phyloP scores from a whole-genome alignment of 2,888 invertebrate species.

The Tetragonisca angustula region DNA sequence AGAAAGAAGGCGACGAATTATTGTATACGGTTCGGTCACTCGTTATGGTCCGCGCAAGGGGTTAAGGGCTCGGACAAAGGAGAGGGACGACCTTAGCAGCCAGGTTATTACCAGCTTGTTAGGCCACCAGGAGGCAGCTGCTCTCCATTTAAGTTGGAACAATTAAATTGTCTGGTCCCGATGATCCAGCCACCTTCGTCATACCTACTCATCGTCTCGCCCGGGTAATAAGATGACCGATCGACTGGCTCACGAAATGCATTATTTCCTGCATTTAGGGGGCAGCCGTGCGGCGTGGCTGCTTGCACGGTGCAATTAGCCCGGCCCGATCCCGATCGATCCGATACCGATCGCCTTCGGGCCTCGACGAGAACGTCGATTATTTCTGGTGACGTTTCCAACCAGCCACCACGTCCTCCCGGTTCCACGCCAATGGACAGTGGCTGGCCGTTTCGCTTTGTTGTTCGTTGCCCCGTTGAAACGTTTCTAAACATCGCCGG shows the following conservation, averaged over 20 bases:
- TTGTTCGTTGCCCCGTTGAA: slow-evolving; percentile 2
- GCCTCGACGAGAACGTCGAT: slow-evolving; percentile 16
- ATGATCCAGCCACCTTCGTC: slow-evolving; percentile 68
- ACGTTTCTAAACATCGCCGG: slow-evolving; percentile 4
- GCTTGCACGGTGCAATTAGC: slow-evolving; percentile 57
- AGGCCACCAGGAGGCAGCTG: slow-evolving; percentile 79
- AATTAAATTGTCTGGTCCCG: slow-evolving; percentile 81
- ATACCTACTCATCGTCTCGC: slow-evolving; percentile 65
- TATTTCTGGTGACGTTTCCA: slow-evolving; percentile 50
- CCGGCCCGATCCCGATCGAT: slow-evolving; percentile 6
- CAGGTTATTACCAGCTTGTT: slow-evolving; percentile 83
- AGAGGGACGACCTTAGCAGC: slow-evolving; percentile 70
- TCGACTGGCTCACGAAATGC: slow-evolving; percentile 58
- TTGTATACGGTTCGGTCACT: too few species aligned
- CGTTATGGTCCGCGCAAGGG: too few species aligned
- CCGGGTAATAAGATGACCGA: slow-evolving; percentile 63
- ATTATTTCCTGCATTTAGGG: slow-evolving; percentile 63
- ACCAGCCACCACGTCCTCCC: slow-evolving; percentile 22
- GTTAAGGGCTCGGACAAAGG: slow-evolving; percentile 41
- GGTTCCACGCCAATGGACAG: slow-evolving; percentile 23
- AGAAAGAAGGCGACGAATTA: too few species aligned
- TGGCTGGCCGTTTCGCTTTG: neutral
- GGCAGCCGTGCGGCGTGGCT: slow-evolving; percentile 28
- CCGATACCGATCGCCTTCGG: slow-evolving; percentile 48
- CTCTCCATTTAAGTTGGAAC: slow-evolving; percentile 83